A percentile compares a stretch with the other conserved stretches of the same genome.
phyloP scores from a whole-genome alignment of 2,888 invertebrate species.

The Rapana venosa region DNA sequence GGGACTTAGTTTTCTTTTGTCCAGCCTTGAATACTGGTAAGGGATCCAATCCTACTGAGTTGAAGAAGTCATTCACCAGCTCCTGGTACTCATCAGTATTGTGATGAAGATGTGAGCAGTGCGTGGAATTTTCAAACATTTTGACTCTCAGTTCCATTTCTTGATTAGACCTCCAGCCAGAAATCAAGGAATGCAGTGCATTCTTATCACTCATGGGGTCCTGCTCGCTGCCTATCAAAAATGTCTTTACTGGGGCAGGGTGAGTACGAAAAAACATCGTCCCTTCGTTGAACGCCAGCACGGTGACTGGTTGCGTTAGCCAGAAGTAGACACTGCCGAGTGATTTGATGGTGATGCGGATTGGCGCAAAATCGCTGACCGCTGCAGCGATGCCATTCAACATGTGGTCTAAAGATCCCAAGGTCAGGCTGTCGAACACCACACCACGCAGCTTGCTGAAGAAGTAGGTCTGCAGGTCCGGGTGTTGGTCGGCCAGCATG shows the following conservation, averaged over 20 bases:
- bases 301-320: conserved; percentile 59
- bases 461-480: conserved; percentile 48
- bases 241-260: conserved; percentile 59
- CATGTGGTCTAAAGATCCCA: conserved; percentile 66
- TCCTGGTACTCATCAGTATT: conserved; percentile 54
- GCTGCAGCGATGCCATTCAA: conserved; percentile 57
- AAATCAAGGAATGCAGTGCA: not conserved
- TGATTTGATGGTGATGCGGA: conserved; percentile 53
- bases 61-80: conserved; percentile 46
- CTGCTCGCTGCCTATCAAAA: conserved; percentile 59
- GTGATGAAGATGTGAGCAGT: conserved; percentile 54
- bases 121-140: conserved; percentile 58
- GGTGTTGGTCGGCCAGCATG: conserved; percentile 47
- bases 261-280: conserved; percentile 55
- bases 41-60: not conserved
- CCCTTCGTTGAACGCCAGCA: conserved; percentile 60
- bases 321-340: conserved; percentile 58
- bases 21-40: too few species aligned
- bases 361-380: conserved; percentile 47
- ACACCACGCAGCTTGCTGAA: conserved; percentile 54
- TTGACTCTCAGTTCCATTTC: conserved; percentile 49
- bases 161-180: conserved; percentile 39
- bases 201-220: conserved; percentile 64
- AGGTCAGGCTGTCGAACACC: conserved; percentile 68
- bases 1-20: too few species aligned